Evolutionary conservation across 2,113 vertebrate genomes (phyloP), one percentile per base, ranked within the genome.

Genomic region (Barnardius zonarius): DNA sequence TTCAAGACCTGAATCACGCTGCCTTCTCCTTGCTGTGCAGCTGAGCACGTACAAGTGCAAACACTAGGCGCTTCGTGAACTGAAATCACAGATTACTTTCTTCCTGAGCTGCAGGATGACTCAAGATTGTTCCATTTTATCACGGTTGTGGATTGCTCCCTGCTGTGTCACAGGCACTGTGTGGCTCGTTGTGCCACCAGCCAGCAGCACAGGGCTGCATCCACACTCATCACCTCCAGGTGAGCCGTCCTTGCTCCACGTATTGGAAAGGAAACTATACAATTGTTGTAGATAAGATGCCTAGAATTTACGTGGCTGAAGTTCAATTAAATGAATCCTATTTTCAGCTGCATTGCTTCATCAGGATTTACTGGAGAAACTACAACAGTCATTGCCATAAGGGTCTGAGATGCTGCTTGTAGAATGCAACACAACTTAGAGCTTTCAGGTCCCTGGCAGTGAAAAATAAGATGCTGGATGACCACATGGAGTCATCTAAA

Each of bases 161-260:
- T 31, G 80, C 55, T 23, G 27, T 3, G 37, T 28, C 6, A 3
- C 81, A 73, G 67, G 46, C 44, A 25, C 75, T 12, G 44, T 11
- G 59, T 54, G 41, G 67, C 54, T 48, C 8, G 15, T 7, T 1
- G 18, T 88, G 82, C 62, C 74, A 41, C 7, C 44, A 24, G 52
- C 61, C 70, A 68, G 49, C 84, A 69, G 43, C 61, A 10, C 14
- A 4, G 55, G 46, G 8, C 41, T 9, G 2, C 69, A 28, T 17
- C 28, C 72, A 24, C 9, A 3, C 16, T 13, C 8, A 10, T 3
- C 75, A 43, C 51, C 76, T 28, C 23, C 9, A 37, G 70, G 49
- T 7, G 79, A 87, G 54, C 81, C 3, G 1, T 41, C 68, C 59
- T 51, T 4, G 0, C 33, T 8, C 41, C 1, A 0, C 3, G 35